phyloP scores from a whole-genome alignment of 2,113 vertebrate species.

The Thomomys bottae region DNA sequence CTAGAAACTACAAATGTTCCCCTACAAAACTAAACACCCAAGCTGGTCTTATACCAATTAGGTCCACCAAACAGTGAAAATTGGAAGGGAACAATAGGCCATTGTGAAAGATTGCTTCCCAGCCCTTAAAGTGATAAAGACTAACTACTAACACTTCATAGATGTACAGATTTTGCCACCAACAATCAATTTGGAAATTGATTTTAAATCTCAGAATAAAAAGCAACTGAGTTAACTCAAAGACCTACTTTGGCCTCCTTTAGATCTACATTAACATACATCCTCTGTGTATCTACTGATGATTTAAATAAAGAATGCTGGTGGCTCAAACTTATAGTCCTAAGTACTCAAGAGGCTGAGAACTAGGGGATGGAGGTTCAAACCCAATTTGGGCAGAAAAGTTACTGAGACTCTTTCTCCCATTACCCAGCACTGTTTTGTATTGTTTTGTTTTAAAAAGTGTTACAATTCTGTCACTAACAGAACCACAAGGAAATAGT shows the following conservation, averaged over 20 bases:
- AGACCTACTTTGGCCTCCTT: background rate
- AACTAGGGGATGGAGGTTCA: too few species aligned
- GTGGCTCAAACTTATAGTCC: too few species aligned
- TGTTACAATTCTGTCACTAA: background rate
- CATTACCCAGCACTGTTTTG: background rate
- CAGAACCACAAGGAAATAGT: background rate
- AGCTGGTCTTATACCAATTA: background rate
- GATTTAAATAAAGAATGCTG: too few species aligned
- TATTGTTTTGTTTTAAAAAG: background rate
- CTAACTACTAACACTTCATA: background rate
- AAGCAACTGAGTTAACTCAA: background rate
- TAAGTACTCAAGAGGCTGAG: too few species aligned
- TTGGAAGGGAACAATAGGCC: background rate
- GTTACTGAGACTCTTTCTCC: too few species aligned
- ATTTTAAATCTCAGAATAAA: slow-evolving; percentile 20
- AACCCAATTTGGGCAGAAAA: too few species aligned
- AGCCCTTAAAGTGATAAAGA: background rate
- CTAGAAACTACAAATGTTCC: slow-evolving; percentile 1
- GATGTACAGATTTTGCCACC: background rate
- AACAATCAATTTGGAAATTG: slow-evolving; percentile 5
- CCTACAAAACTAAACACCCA: background rate
- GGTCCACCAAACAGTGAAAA: background rate
- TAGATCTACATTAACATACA: background rate
- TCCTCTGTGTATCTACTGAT: too few species aligned
- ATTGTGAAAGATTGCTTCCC: slow-evolving; percentile 8